Evolutionary conservation across 1,140 invertebrate species (phyloP).

Genomic region (Andricus grossulariae): DNA sequence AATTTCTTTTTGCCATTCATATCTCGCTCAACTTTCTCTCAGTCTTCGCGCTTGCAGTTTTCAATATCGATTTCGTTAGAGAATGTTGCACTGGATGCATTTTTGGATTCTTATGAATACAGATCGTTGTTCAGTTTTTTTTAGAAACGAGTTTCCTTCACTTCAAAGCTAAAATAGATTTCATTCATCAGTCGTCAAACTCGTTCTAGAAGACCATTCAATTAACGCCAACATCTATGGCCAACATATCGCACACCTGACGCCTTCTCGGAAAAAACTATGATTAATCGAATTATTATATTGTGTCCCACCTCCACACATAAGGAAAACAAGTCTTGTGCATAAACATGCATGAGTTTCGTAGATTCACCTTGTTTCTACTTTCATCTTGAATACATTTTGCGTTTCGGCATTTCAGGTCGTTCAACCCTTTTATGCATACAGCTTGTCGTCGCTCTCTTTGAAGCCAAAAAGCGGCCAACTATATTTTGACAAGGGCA

Average conservation of each 20-base stretch:
- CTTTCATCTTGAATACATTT: constrained; percentile 9
- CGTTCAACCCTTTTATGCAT: constrained; percentile 6
- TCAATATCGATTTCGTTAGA: no score
- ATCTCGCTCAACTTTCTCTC: no score
- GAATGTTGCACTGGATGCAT: no score
- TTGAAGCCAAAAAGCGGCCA: not conserved
- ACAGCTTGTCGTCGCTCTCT: not conserved
- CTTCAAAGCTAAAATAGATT: not conserved
- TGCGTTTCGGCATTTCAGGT: not conserved
- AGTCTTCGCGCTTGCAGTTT: no score
- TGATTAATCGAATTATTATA: constrained; percentile 23
- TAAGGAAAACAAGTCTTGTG: not conserved
- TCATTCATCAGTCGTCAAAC: not conserved
- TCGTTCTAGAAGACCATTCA: constrained; percentile 1
- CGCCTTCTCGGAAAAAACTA: not conserved
- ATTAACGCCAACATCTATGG: not conserved
- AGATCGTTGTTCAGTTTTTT: not conserved
- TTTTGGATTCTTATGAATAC: no score
- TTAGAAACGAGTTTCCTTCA: not conserved
- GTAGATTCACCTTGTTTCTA: not conserved
- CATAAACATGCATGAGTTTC: not conserved
- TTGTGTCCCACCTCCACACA: not conserved
- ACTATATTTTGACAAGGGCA: not conserved
- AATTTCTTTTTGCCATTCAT: no score
- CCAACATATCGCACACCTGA: not conserved